Evolutionary conservation across 2,797 vertebrate genomes (phyloP), one percentile per base, ranked within the genome.

Genomic region (Anomalospiza imberbis): DNA sequence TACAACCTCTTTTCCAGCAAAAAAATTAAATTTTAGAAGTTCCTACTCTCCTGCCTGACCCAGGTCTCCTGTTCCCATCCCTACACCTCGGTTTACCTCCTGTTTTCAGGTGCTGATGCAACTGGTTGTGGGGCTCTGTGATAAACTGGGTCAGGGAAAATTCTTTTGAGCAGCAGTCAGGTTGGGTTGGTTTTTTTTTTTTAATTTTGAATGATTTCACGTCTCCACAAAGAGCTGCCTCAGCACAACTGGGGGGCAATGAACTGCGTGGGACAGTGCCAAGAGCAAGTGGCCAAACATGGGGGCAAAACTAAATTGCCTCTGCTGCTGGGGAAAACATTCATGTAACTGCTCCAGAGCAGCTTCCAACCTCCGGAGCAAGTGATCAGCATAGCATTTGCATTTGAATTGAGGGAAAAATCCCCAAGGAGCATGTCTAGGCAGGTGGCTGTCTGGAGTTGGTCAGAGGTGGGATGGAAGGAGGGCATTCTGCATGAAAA

Each of bases 391-490:
- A 84, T 74, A 93, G 63, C 77, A 96, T 96, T 95, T 96, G 94
- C 94, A 95, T 96, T 84, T 91, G 95, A 95, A 96, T 75, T 20
- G 91, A 91, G 93, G 70, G 83, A 72, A 96, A 96, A 96, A 94
- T 96, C 95, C 96, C 95, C 94, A 91, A 42, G 32, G 26, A 96
- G 85, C 95, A 9, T 70, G 96, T 73, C 89, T 86, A 70, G 91
- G 94, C 96, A 96, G 83, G 94, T 96, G 83, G 70, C 48, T 94
- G 90, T 86, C 93, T 96, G 63, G 80, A 94, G 91, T 76, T 96
- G 96, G 96, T 95, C 96, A 94, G 88, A 96, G 83, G 76, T 96
- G 91, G 90, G 91, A 94, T 88, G 79, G 96, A 94, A 96, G 91
- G 70, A 96, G 91, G 82, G 88, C 73, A 91, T 88, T 95, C 94